These are phyloP conservation scores for Shinisaurus crocodilurus DNA, from an alignment of 2,113 vertebrate genomes.

Conservation along the genomic window DNA sequence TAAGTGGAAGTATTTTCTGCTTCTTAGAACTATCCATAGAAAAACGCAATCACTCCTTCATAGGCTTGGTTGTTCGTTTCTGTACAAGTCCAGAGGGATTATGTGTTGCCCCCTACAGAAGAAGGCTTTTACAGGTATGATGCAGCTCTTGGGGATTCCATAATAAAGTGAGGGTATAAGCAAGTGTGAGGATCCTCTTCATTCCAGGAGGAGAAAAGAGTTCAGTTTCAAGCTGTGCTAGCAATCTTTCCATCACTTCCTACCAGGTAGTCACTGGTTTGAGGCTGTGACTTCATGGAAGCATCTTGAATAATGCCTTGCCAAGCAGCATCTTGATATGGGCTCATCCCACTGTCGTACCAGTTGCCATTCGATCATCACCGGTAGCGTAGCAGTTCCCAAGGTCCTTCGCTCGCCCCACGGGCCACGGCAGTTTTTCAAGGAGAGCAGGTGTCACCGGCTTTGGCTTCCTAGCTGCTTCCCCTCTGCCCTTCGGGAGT, in stretches of 20 bases:
- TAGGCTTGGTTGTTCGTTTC: accelerated
- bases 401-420: neutral
- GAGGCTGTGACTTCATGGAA: slow-evolving; percentile 74
- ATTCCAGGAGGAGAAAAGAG: slow-evolving; percentile 23
- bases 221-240: slow-evolving; percentile 50
- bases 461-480: neutral
- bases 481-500: neutral
- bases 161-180: neutral
- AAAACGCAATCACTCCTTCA: neutral
- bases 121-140: neutral
- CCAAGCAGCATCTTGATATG: slow-evolving; percentile 40
- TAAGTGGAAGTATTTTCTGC: neutral
- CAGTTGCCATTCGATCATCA: slow-evolving; percentile 58
- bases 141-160: neutral
- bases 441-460: neutral
- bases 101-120: neutral
- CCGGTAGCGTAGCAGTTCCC: slow-evolving; percentile 21
- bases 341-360: slow-evolving; percentile 58
- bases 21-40: neutral
- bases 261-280: slow-evolving; percentile 73
- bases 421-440: accelerated
- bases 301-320: slow-evolving; percentile 58
- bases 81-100: neutral
- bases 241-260: slow-evolving; percentile 75
- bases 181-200: slow-evolving; percentile 24